Base-by-base conservation (phyloP, 2,113 vertebrate genomes). In the Larimichthys polyactis region DNA sequence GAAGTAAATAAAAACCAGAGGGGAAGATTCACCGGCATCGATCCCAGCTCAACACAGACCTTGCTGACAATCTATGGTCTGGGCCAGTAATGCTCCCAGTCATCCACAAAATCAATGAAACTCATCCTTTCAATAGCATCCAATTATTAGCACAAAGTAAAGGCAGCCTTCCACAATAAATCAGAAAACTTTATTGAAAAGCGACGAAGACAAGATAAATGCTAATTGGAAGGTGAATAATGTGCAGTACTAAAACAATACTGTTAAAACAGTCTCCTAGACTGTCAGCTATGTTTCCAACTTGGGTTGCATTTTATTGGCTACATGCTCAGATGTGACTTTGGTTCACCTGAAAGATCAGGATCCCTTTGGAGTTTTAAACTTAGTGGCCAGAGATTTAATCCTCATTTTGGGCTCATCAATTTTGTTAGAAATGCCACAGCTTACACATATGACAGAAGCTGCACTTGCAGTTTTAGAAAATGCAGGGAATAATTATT, bases 101-200 rank as follows among this genome's bases (percentile, higher is more conserved):
- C 97, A 96, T 96, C 95, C 95, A 94, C 93, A 93, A 95, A 95
- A 99, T 99, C 97, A 96, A 99, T 99, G 95, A 97, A 98, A 96
- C 96, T 96, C 97, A 97, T 98, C 97, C 96, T 97, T 97, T 97
- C 97, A 97, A 97, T 96, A 97, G 94, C 96, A 97, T 97, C 96
- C 96, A 99, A 98, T 99, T 99, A 99, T 97, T 96, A 97, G 95
- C 96, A 97, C 97, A 97, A 96, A 88, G 86, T 95, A 95, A 95
- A 96, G 92, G 87, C 91, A 95, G 93, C 90, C 93, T 95, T 95
- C 95, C 70, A 77, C 96, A 86, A 97, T 97, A 97, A 98, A 99
- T 99, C 96, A 96, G 94, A 92, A 95, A 94, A 96, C 93, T 96
- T 98, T 95, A 96, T 95, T 95, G 95, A 95, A 95, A 96, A 95